Conservation (phyloP, 2,113 vertebrate species). For the Ia io region DNA sequence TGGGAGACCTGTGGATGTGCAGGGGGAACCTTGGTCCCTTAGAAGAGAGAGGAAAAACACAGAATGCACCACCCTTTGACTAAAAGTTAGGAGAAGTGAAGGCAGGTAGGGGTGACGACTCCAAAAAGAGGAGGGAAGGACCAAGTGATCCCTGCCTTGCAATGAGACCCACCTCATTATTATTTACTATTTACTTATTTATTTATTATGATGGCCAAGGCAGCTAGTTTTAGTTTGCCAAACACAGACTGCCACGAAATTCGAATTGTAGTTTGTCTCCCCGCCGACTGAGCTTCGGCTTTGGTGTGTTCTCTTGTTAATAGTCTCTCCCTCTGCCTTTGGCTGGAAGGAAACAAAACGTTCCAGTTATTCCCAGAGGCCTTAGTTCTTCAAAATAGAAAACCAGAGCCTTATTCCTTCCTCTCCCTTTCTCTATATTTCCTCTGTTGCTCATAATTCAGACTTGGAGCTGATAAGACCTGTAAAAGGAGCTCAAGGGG, state of each 20-base stretch:
- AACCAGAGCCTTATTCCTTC: fast-evolving
- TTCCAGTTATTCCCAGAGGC: not conserved
- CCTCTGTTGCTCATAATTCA: not conserved
- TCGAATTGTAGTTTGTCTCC: not conserved
- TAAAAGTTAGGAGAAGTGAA: fast-evolving
- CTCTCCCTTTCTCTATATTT: fast-evolving
- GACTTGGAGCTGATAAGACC: not conserved
- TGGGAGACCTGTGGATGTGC: not conserved
- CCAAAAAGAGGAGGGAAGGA: not conserved
- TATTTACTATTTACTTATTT: not conserved
- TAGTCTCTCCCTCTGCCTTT: not conserved
- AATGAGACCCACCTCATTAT: too few species aligned
- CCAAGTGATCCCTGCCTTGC: not conserved
- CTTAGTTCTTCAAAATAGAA: not conserved
- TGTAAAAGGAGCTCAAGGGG: not conserved
- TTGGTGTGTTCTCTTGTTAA: not conserved
- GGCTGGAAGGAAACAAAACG: not conserved
- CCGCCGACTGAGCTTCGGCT: not conserved
- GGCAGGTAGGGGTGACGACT: too few species aligned
- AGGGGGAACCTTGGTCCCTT: not conserved
- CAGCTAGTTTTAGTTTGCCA: not conserved
- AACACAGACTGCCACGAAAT: not conserved
- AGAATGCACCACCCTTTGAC: not conserved
- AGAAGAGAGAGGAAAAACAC: not conserved
- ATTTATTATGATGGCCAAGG: not conserved